Base-by-base conservation (phyloP, 2,888 invertebrate species). In the Drosophila eohydei region DNA sequence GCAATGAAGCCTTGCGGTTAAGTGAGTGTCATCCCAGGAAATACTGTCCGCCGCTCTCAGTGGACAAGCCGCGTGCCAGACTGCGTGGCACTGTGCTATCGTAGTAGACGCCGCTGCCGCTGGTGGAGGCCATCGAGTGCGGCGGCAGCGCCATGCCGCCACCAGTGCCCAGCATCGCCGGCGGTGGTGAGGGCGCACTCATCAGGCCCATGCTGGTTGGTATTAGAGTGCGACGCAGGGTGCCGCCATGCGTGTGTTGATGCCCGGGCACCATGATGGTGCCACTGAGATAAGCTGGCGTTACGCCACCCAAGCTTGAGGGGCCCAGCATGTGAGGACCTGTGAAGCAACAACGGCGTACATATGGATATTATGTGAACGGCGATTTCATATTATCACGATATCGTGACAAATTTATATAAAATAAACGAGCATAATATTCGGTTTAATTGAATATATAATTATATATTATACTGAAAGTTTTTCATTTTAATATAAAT, bases 11-110 rank as follows among this genome's bases (percentile, higher is more conserved):
- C 78, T 90, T 92, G 38, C 91, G 92, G 77, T 89, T 92, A 5
- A 92, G 83, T 74, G 92, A 91, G 78, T 93, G 93, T 93, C 93
- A 93, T 91, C 93, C 93, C 64, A 92, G 92, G 77, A 91, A 92
- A 59, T 92, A 92, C 75, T 92, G 92, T 1, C 83, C 86, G 14
- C 71, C 86, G 64, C 81, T 84, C 67, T 91, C 91, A 38, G 89
- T 74, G n/a, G 91, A 88, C 80, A 91, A 64, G 38, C 91, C 92
- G 2, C 91, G 88, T 43, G 80, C 83, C 34, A 92, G 63, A 66
- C 83, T 90, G 8, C 93, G 81, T 21, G 93, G 92, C 73, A 92
- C 86, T 5, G 92, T 91, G 72, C 91, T 88, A 66, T 92, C 92
- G 62, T 92, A 92, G 71, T 92, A 92, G 28, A 92, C 81, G 28